A percentile compares a stretch with the other conserved stretches of the same genome.
phyloP scores from a whole-genome alignment of 2,113 vertebrate species.

The Dendropsophus ebraccatus region DNA sequence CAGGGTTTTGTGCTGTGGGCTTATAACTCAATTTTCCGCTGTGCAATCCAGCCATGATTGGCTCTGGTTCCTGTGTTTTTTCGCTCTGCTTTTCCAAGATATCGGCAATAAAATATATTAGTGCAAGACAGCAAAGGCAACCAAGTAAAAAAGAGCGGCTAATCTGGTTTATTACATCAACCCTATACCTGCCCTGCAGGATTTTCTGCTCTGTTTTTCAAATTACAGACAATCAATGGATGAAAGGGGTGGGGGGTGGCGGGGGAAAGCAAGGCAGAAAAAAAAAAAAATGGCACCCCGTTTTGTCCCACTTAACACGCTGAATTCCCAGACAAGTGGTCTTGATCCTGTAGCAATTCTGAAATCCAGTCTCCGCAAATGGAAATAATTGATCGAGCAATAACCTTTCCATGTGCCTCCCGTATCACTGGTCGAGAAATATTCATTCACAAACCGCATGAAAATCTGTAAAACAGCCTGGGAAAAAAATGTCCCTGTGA shows the following conservation, averaged over 20 bases:
- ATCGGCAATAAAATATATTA: slow-evolving; percentile 38
- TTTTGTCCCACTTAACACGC: not conserved
- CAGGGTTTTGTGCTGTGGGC: slow-evolving; percentile 60
- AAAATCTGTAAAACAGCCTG: not conserved
- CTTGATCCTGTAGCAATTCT: not conserved
- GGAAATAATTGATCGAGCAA: slow-evolving; percentile 9
- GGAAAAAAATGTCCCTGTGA: not conserved
- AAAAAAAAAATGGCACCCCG: not conserved
- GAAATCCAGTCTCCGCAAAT: not conserved
- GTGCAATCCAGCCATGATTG: slow-evolving; percentile 48
- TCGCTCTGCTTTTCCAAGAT: not conserved
- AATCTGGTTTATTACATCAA: slow-evolving; percentile 56
- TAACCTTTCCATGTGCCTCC: not conserved
- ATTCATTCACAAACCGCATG: not conserved
- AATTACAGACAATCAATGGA: slow-evolving; percentile 44
- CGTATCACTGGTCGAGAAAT: not conserved
- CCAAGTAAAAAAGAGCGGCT: slow-evolving; percentile 6
- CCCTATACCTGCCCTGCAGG: slow-evolving; percentile 47
- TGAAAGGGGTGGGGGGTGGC: not conserved
- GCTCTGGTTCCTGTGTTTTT: slow-evolving; percentile 44
- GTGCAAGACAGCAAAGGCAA: slow-evolving; percentile 39
- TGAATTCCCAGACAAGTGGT: not conserved
- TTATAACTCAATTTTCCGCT: slow-evolving; percentile 36
- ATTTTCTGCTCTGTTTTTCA: slow-evolving; percentile 39
- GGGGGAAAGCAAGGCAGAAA: not conserved